Evolutionary conservation across 2,113 vertebrate genomes (phyloP).

Genomic region (Hippocampus mohnikei): DNA sequence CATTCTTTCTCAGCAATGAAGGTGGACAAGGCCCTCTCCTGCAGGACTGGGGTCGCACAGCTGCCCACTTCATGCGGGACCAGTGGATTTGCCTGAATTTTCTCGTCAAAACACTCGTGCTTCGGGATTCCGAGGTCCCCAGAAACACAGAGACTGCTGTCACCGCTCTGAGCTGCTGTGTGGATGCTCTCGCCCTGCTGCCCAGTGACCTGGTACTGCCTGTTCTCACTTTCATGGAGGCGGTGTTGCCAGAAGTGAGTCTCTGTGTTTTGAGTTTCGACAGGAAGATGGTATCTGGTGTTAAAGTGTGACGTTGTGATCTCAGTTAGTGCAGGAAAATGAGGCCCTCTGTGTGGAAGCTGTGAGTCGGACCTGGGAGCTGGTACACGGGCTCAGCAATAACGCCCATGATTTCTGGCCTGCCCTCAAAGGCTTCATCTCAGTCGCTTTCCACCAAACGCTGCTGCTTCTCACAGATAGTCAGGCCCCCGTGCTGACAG

Average conservation of each 20-base stretch:
- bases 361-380: conserved; percentile 82
- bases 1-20: conserved; percentile 51
- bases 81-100: conserved; percentile 86
- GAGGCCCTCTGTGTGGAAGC: conserved; percentile 81
- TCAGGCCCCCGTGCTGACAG: conserved; percentile 64
- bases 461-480: conserved; percentile 73
- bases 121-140: conserved; percentile 23
- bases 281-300: not conserved
- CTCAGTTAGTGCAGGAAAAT: conserved; percentile 71
- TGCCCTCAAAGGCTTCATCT: conserved; percentile 81
- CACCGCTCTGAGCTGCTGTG: conserved; percentile 58
- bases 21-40: conserved; percentile 59
- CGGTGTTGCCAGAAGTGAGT: conserved; percentile 80
- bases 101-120: conserved; percentile 57
- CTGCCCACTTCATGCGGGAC: conserved; percentile 78
- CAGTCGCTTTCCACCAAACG: conserved; percentile 76
- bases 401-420: conserved; percentile 91
- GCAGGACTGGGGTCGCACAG: conserved; percentile 85
- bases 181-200: conserved; percentile 82
- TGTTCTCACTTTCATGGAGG: conserved; percentile 81
- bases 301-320: not conserved
- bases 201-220: conserved; percentile 82
- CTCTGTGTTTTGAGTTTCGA: not conserved
- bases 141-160: conserved; percentile 50
- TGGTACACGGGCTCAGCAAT: conserved; percentile 79